Base-by-base conservation (phyloP, 2,888 invertebrate species). In the Tetragnatha montana region DNA sequence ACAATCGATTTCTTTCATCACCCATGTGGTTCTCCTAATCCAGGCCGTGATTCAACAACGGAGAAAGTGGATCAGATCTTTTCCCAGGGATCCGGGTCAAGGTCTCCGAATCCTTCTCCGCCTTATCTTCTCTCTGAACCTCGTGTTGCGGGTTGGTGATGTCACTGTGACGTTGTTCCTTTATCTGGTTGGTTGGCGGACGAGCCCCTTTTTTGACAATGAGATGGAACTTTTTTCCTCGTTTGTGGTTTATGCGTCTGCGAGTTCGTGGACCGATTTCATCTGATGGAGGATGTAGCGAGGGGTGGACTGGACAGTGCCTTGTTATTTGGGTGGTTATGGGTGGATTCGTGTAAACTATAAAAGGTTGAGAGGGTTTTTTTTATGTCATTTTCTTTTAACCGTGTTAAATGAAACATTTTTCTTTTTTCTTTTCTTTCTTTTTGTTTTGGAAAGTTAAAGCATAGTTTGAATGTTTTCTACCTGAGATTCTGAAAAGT, bases 111-210 rank as follows among this genome's bases (percentile, higher is more conserved):
- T 71, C 79, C 14, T 76, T 14, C 75, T 21, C 69, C 21, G 21
- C 49, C 69, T 49, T 76, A 69, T 74, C 76, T 84, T 83, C 75
- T 83, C 83, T 83, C 49, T 8, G 69, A 17, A 69, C 70, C 70
- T 49, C 70, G 50, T 69, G 81, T 81, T 78, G 70, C 85, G 70
- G 51, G 78, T 85, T 79, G 78, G 79, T 85, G 85, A 85, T 70
- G 85, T 85, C 85, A 82, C 51, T 51, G 69, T 74, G 69, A 85
- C 85, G 85, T 85, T 78, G 79, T 21, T n/a, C 79, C n/a, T 71
- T 71, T 50, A 35, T 8, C 35, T 35, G 10, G 71, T 79, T 79
- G 79, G 71, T 22, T 7, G n/a, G 17, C 70, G 21, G 79, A 71
- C 78, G 78, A 79, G 79, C 78, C 85, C 78, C 85, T 50, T 69